These are phyloP conservation scores for Pseudochromis fuscus DNA, from an alignment of 2,797 vertebrate genomes.

Conservation along the genomic window DNA sequence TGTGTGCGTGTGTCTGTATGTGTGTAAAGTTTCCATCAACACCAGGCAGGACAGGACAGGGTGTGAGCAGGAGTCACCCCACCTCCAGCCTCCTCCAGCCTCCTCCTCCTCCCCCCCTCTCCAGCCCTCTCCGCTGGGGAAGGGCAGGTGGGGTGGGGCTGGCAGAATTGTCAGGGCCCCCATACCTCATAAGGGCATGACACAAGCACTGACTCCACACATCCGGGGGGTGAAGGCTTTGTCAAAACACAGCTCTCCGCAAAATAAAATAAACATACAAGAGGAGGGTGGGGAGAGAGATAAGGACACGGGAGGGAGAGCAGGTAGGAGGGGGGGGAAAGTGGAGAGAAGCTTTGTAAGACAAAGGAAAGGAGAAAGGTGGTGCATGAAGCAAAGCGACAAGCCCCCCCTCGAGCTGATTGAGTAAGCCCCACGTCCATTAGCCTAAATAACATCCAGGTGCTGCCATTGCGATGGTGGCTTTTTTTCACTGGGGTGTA, in stretches of 20 bases:
- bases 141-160: constrained; percentile 71
- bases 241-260: constrained; percentile 79
- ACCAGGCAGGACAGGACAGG: constrained; percentile 62
- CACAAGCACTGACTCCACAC: constrained; percentile 79
- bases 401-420: constrained; percentile 82
- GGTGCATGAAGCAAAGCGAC: constrained; percentile 74
- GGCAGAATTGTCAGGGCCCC: constrained; percentile 72
- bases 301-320: constrained; percentile 65
- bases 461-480: constrained; percentile 80
- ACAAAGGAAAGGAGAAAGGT: constrained; percentile 60
- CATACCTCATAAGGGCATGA: constrained; percentile 85
- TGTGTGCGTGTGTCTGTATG: constrained; percentile 23
- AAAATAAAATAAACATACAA: constrained; percentile 81
- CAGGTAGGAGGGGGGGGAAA: constrained; percentile 46
- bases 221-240: constrained; percentile 81
- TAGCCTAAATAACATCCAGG: constrained; percentile 88
- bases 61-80: constrained; percentile 69
- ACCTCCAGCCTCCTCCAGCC: constrained; percentile 52
- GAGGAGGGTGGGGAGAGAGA: constrained; percentile 68
- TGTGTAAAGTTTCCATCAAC: constrained; percentile 61
- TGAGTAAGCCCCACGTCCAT: constrained; percentile 84
- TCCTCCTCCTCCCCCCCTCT: constrained; percentile 64
- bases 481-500: constrained; percentile 82
- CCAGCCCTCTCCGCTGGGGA: constrained; percentile 50
- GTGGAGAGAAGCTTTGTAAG: constrained; percentile 24